Base-by-base conservation (phyloP, 2,113 vertebrate species). In the Tetraodon nigroviridis region DNA sequence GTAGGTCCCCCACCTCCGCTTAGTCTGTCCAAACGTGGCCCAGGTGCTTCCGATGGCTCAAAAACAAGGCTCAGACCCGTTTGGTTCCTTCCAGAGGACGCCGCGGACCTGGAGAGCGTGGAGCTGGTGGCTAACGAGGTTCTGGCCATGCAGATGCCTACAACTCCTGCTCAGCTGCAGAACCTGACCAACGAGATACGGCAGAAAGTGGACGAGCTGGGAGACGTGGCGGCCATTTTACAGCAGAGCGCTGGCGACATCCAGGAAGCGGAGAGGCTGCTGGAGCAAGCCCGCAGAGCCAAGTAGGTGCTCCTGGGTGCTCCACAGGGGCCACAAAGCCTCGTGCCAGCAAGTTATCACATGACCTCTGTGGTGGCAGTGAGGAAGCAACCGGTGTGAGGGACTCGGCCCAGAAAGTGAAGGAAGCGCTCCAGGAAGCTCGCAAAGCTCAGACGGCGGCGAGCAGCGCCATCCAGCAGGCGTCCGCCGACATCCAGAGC, bases 91-190 rank as follows among this genome's bases (percentile, higher is more conserved):
- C 18, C 72, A 99, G 97, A 98, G 83, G 97, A 98, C 1, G 91
- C 94, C 0, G 95, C 97, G 6, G 95, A 98, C 70, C 79, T 95
- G 71, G 93, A 98, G 52, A 98, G 96, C 88, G 94, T 99, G 0
- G 95, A 99, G 84, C 88, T 92, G 0, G 93, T 99, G 62, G 95
- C 97, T 32, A 95, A 92, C 4, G 93, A 97, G 81, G 97, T 99
- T 20, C 65, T 99, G 71, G 92, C 90, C 74, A 95, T 99, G 94
- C 93, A 97, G 79, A 95, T 99, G 96, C 95, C 96, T 6, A 96
- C 93, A 46, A 95, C 93, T 0, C 94, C 94, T 0, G 87, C 91
- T 69, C 95, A 97, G 87, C 89, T 99, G 69, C 93, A 95, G 66
- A 92, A 93, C 64, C 87, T 99, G 63, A 93, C 96, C 0, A 86